Conservation (phyloP, 2,797 vertebrate genomes). For the Ibycter americanus region DNA sequence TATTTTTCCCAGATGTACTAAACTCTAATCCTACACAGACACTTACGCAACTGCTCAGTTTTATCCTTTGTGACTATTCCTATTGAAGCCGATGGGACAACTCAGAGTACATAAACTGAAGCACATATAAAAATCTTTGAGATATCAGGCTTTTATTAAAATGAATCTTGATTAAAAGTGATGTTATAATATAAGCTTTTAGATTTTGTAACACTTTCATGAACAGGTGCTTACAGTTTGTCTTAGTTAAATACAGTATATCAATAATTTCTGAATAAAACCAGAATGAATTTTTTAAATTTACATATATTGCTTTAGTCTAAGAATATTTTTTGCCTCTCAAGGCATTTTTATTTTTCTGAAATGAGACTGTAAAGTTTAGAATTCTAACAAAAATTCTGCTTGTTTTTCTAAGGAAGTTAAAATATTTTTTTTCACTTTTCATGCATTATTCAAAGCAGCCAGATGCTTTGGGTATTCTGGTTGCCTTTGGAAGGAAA, state of each 20-base stretch:
- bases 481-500: constrained; percentile 53
- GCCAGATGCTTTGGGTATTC: constrained; percentile 67
- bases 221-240: neutral
- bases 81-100: neutral
- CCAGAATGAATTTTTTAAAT: neutral
- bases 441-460: constrained; percentile 70
- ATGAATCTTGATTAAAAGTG: neutral
- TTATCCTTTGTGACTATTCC: neutral
- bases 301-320: neutral
- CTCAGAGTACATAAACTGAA: neutral
- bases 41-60: neutral
- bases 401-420: constrained; percentile 18
- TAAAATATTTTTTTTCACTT: constrained; percentile 12
- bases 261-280: neutral
- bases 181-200: neutral
- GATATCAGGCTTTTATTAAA: neutral
- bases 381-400: neutral
- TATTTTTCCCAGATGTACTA: neutral
- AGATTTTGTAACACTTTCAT: neutral
- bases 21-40: neutral
- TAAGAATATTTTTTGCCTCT: constrained; percentile 21
- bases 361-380: neutral
- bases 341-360: constrained; percentile 2
- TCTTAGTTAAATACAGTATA: neutral
- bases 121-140: neutral